phyloP scores from a whole-genome alignment of 2,888 invertebrate genomes.

The Diabrotica balteata region DNA sequence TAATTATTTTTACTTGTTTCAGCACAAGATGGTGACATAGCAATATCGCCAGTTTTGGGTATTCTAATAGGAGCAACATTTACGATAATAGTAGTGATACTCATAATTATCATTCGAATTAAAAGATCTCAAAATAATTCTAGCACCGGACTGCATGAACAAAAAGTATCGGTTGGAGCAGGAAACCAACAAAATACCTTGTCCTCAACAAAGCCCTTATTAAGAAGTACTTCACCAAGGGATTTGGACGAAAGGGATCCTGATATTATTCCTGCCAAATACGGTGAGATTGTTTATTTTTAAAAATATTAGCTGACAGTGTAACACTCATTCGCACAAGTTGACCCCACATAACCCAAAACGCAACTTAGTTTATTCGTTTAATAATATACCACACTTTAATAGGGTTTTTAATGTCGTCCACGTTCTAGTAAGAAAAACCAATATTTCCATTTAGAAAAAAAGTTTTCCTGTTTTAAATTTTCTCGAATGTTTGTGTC shows the following conservation, averaged over 20 bases:
- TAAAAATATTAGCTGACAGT: too few relatives aligned
- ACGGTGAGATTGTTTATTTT: conserved; percentile 16
- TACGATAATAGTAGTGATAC: conserved; percentile 63
- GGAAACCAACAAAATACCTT: conserved; percentile 50
- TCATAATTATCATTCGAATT: conserved; percentile 63
- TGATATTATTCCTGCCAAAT: conserved; percentile 78
- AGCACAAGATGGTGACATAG: conserved; percentile 66
- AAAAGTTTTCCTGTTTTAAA: too few relatives aligned
- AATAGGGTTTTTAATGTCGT: too few relatives aligned
- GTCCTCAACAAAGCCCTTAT: conserved; percentile 56
- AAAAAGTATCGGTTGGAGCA: conserved; percentile 57
- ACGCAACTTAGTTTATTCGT: too few relatives aligned
- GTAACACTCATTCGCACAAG: too few relatives aligned
- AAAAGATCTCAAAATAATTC: conserved; percentile 56
- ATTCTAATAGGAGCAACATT: conserved; percentile 64
- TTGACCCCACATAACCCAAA: too few relatives aligned
- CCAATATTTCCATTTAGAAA: too few relatives aligned
- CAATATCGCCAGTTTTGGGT: conserved; percentile 66
- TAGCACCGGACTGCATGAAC: conserved; percentile 54
- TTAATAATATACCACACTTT: too few relatives aligned
- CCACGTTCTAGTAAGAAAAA: too few relatives aligned
- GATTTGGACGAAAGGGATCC: conserved; percentile 71
- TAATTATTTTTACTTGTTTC: conserved; percentile 27
- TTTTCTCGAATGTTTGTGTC: too few relatives aligned
- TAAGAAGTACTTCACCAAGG: conserved; percentile 57